Percentiles rank a stretch among this genome's conserved stretches.
Conservation (phyloP, 2,888 invertebrate genomes). For the Chalcis sispes region DNA sequence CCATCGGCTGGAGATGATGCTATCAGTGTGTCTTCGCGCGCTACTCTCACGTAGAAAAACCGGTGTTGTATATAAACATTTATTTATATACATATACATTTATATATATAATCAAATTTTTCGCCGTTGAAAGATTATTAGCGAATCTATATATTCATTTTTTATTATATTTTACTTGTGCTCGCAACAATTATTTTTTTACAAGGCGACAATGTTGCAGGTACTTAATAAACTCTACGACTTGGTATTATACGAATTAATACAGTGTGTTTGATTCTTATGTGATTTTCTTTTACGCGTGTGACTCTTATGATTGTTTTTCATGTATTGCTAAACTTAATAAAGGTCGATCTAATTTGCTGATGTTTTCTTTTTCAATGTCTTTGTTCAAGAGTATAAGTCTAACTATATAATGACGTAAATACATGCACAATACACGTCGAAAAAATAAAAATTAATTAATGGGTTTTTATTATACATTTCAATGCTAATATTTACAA, state of each 20-base stretch:
- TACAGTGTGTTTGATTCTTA: slow-evolving; percentile 38
- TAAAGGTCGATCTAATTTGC: too few species aligned
- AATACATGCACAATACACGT: too few species aligned
- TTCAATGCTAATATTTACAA: too few species aligned
- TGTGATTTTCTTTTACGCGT: slow-evolving; percentile 30
- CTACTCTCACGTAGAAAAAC: slow-evolving; percentile 65
- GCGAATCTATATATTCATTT: not conserved
- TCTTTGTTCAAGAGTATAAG: too few species aligned
- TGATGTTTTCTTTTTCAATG: too few species aligned
- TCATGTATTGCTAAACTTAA: too few species aligned
- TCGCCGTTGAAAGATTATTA: not conserved
- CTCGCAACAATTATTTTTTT: slow-evolving; percentile 13
- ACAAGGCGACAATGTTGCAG: slow-evolving; percentile 43
- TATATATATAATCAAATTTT: slow-evolving; percentile 12
- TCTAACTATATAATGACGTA: too few species aligned
- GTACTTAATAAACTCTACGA: slow-evolving; percentile 33
- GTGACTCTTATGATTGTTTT: slow-evolving; percentile 18
- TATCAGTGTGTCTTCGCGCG: slow-evolving; percentile 74
- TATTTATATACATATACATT: too few species aligned
- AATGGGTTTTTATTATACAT: too few species aligned
- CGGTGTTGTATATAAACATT: slow-evolving; percentile 4
- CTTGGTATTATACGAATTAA: slow-evolving; percentile 12
- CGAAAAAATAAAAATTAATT: too few species aligned
- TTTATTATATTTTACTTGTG: slow-evolving; percentile 20
- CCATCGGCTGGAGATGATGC: slow-evolving; percentile 73